Percentiles rank a stretch among this genome's conserved stretches.
phyloP scores from a whole-genome alignment of 2,797 vertebrate genomes.

The Dallia pectoralis region DNA sequence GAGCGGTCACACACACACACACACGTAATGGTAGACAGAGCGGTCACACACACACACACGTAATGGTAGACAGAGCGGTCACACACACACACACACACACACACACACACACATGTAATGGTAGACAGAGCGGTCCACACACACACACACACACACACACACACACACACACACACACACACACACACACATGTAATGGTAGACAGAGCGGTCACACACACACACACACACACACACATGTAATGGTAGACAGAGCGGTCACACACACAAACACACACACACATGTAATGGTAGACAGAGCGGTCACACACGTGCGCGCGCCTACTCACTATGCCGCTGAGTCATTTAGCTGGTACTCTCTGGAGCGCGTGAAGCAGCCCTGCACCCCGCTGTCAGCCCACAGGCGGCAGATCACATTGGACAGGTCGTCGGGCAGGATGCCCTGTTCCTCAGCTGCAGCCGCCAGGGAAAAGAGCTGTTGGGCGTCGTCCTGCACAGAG shows the following conservation, averaged over 20 bases:
- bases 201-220: too few species aligned
- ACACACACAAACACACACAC: slow-evolving; percentile 8
- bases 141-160: too few species aligned
- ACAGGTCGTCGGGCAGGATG: slow-evolving; percentile 88
- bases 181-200: slow-evolving; percentile 1
- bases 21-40: too few species aligned
- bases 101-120: background rate
- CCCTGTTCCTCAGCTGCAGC: slow-evolving; percentile 93
- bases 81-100: background rate
- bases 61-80: too few species aligned
- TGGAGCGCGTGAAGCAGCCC: slow-evolving; percentile 88
- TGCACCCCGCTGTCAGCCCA: slow-evolving; percentile 93
- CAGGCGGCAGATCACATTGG: slow-evolving; percentile 87
- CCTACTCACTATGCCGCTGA: slow-evolving; percentile 96
- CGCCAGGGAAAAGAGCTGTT: slow-evolving; percentile 92
- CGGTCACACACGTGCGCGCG: background rate
- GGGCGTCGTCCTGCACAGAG: slow-evolving; percentile 87
- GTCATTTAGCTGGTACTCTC: slow-evolving; percentile 98
- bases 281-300: slow-evolving; percentile 6
- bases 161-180: too few species aligned
- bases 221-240: slow-evolving; percentile 4
- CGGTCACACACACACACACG: slow-evolving; percentile 5
- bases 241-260: slow-evolving; percentile 10
- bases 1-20: background rate
- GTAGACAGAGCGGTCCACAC: too few species aligned